Evolutionary conservation across 2,113 vertebrate species (phyloP).

Genomic region (sheep (Ovis aries)): DNA sequence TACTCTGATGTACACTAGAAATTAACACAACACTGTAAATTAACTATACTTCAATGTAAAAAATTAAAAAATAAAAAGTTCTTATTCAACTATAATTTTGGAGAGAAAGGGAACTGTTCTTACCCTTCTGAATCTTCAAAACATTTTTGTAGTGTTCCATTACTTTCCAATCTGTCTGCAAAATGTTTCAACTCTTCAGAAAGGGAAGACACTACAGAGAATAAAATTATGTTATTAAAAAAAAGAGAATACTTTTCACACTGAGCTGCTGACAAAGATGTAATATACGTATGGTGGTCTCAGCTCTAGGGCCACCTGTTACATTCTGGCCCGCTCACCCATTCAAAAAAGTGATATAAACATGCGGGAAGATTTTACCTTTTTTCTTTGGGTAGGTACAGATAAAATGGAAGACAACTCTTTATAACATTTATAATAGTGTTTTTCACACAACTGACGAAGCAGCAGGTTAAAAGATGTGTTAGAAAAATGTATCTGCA

Average conservation of each 20-base stretch:
- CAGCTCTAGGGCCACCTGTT: not conserved
- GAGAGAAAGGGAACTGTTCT: conserved; percentile 24
- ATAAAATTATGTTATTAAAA: not conserved
- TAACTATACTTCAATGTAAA: not conserved
- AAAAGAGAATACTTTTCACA: not conserved
- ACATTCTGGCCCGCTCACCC: not conserved
- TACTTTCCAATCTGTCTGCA: conserved; percentile 62
- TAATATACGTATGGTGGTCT: not conserved
- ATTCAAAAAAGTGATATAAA: not conserved
- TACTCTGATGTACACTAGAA: not conserved
- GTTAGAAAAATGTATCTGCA: not conserved
- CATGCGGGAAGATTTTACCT: not conserved
- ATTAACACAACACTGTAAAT: not conserved
- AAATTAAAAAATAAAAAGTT: not conserved
- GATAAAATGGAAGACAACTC: conserved; percentile 17
- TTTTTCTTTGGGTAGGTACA: not conserved
- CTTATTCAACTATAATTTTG: conserved; percentile 34
- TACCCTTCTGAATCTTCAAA: conserved; percentile 67
- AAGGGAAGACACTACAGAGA: conserved; percentile 61
- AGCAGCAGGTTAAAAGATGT: not conserved
- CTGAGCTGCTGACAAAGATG: not conserved
- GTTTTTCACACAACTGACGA: not conserved
- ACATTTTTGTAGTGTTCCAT: conserved; percentile 76
- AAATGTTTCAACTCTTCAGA: conserved; percentile 73
- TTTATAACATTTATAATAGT: not conserved